Evolutionary conservation across 2,888 invertebrate species (phyloP).

Genomic region (Epirrhoe alternata): DNA sequence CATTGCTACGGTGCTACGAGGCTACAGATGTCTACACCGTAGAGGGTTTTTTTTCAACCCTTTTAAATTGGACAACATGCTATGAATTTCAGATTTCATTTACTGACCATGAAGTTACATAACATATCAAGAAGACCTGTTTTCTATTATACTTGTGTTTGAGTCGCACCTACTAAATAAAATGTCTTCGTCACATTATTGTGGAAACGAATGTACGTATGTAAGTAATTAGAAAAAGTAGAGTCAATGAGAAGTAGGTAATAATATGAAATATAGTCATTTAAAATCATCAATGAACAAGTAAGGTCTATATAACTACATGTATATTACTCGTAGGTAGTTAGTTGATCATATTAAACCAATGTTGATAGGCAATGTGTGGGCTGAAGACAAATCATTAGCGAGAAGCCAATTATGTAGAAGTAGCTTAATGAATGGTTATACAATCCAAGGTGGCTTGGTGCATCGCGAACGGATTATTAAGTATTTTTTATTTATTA

Average conservation of each 20-base stretch:
- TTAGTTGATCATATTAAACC: constrained; percentile 13
- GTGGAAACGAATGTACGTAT: too few relatives aligned
- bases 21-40: neutral
- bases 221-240: neutral
- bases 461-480: constrained; percentile 22
- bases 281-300: constrained; percentile 15
- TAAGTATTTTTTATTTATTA: neutral
- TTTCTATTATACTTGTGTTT: too few relatives aligned
- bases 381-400: constrained; percentile 2
- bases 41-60: neutral
- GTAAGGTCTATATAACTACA: neutral
- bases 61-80: neutral
- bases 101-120: too few relatives aligned
- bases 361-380: constrained; percentile 13
- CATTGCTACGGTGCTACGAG: neutral
- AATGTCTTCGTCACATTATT: too few relatives aligned
- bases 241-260: neutral
- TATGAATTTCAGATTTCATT: too few relatives aligned
- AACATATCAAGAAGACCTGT: too few relatives aligned
- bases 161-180: too few relatives aligned
- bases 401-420: neutral
- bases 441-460: constrained; percentile 30
- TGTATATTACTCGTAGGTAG: neutral
- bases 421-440: neutral
- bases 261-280: neutral